Evolutionary conservation across 2,888 invertebrate genomes (phyloP).

Genomic region (Clepsis dumicolana): DNA sequence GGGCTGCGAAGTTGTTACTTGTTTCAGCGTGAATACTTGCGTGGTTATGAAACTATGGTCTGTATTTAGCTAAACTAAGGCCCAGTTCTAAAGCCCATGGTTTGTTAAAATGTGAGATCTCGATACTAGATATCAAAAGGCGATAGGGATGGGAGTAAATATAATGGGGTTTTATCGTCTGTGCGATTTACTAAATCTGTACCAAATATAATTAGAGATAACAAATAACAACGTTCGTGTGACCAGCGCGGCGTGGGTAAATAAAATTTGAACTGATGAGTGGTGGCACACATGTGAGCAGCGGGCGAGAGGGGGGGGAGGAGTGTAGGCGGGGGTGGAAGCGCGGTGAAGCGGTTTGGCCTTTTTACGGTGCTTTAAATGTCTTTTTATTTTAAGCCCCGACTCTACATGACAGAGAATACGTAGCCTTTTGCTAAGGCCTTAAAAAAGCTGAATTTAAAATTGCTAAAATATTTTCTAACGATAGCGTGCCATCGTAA

Average conservation of each 20-base stretch:
- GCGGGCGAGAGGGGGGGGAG: conserved; percentile 40
- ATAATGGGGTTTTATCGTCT: conserved; percentile 13
- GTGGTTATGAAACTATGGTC: not conserved
- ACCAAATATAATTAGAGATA: conserved; percentile 28
- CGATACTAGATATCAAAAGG: conserved; percentile 8
- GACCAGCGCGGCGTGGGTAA: conserved; percentile 56
- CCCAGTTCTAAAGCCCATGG: not conserved
- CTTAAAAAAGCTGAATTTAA: not conserved
- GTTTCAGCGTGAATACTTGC: conserved; percentile 25
- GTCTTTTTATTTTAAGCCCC: conserved; percentile 38
- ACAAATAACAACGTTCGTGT: conserved; percentile 57
- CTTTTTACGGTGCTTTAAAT: conserved; percentile 52
- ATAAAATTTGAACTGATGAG: conserved; percentile 71
- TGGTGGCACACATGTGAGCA: conserved; percentile 67
- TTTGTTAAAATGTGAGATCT: not conserved
- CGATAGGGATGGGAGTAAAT: conserved; percentile 9
- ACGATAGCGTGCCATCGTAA: not conserved
- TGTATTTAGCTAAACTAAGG: not conserved
- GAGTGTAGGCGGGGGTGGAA: conserved; percentile 49
- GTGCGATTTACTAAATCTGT: conserved; percentile 34
- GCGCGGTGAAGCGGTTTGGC: conserved; percentile 74
- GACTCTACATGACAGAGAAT: conserved; percentile 10
- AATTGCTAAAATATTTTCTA: not conserved
- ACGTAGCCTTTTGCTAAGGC: not conserved
- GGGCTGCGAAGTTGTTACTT: conserved; percentile 52